Conservation (phyloP, 2,797 vertebrate species). For the Macropodus opercularis region DNA sequence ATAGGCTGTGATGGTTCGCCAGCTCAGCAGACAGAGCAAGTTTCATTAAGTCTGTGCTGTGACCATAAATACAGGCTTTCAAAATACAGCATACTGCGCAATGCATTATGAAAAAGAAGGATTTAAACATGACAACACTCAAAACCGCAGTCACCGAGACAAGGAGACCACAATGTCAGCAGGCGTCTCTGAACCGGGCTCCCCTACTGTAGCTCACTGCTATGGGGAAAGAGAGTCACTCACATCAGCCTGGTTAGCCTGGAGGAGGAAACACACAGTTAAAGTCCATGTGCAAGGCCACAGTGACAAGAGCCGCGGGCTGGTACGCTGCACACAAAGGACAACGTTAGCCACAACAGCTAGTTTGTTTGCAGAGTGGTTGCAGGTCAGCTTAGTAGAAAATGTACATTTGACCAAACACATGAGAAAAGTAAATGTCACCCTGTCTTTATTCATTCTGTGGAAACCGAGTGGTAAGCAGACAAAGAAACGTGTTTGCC, state of each 20-base stretch:
- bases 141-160: conserved; percentile 50
- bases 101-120: conserved; percentile 44
- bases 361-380: conserved; percentile 66
- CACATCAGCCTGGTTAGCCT: conserved; percentile 67
- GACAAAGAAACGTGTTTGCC: conserved; percentile 60
- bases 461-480: conserved; percentile 41
- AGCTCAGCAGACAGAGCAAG: conserved; percentile 22
- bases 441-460: conserved; percentile 76
- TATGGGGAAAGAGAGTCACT: conserved; percentile 60
- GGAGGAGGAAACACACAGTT: conserved; percentile 72
- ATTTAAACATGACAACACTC: conserved; percentile 60
- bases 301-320: conserved; percentile 79
- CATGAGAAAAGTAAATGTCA: conserved; percentile 76
- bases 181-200: conserved; percentile 51
- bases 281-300: conserved; percentile 78
- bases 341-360: conserved; percentile 71
- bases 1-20: conserved; percentile 32
- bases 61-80: conserved; percentile 55
- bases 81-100: conserved; percentile 35
- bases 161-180: conserved; percentile 53
- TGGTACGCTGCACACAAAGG: conserved; percentile 72
- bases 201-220: conserved; percentile 62
- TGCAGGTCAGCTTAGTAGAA: conserved; percentile 70
- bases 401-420: conserved; percentile 70
- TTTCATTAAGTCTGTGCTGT: conserved; percentile 41